phyloP scores from a whole-genome alignment of 1,140 invertebrate genomes.

The Hylaeus anthracinus region DNA sequence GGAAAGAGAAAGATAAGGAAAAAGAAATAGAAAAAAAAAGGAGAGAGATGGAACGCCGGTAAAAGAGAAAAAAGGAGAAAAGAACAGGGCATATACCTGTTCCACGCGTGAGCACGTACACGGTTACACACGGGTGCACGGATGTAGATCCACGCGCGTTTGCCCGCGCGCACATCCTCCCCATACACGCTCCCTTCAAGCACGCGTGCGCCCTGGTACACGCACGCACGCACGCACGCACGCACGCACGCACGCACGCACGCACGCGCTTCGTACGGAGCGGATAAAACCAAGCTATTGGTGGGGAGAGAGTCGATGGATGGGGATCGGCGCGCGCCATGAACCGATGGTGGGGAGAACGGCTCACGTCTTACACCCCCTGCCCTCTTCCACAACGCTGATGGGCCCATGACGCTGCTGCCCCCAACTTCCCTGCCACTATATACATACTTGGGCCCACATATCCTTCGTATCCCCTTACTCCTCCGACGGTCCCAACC shows the following conservation, averaged over 20 bases:
- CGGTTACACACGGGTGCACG: slow-evolving; percentile 59
- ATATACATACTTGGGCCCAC: slow-evolving; percentile 35
- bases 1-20: slow-evolving; percentile 41
- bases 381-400: slow-evolving; percentile 52
- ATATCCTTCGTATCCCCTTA: slow-evolving; percentile 54
- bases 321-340: slow-evolving; percentile 78
- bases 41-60: slow-evolving; percentile 31
- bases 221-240: slow-evolving; percentile 47
- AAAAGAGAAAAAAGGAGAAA: slow-evolving; percentile 21
- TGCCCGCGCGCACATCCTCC: slow-evolving; percentile 33
- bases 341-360: slow-evolving; percentile 70
- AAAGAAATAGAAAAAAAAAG: slow-evolving; percentile 36
- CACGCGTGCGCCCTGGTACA: slow-evolving; percentile 62
- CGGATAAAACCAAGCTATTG: slow-evolving; percentile 46
- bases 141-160: slow-evolving; percentile 34
- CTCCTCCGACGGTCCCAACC: slow-evolving; percentile 37
- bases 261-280: slow-evolving; percentile 49
- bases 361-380: slow-evolving; percentile 77
- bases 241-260: slow-evolving; percentile 44
- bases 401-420: slow-evolving; percentile 40
- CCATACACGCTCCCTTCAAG: slow-evolving; percentile 52
- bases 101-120: slow-evolving; percentile 60
- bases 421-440: slow-evolving; percentile 40
- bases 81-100: slow-evolving; percentile 64
- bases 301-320: slow-evolving; percentile 51